A percentile compares a stretch with the other conserved stretches of the same genome.
phyloP scores from a whole-genome alignment of 2,888 invertebrate species.

The Oegoconia quadripuncta region DNA sequence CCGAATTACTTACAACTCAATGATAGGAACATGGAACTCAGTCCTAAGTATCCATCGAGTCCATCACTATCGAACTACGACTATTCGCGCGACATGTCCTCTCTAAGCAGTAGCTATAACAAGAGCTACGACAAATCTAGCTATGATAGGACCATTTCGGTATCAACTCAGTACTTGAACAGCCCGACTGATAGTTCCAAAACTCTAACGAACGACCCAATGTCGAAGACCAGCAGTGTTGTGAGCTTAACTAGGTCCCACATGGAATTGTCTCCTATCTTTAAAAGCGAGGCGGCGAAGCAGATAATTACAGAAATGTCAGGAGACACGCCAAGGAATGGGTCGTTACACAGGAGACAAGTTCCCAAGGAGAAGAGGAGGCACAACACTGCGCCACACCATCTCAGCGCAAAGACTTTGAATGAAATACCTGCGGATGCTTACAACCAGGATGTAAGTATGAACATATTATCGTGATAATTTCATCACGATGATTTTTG shows the following conservation, averaged over 20 bases:
- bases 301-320: conserved; percentile 92
- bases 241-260: conserved; percentile 65
- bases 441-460: conserved; percentile 70
- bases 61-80: conserved; percentile 71
- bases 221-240: conserved; percentile 71
- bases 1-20: conserved; percentile 48
- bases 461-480: background rate
- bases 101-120: conserved; percentile 63
- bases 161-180: conserved; percentile 67
- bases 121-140: conserved; percentile 58
- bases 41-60: conserved; percentile 70
- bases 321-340: conserved; percentile 74
- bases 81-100: conserved; percentile 64
- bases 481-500: too few relatives aligned
- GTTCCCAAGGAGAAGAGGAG: conserved; percentile 90
- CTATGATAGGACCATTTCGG: conserved; percentile 57
- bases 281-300: conserved; percentile 91
- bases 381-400: conserved; percentile 93
- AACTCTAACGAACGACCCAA: conserved; percentile 67
- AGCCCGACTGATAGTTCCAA: conserved; percentile 69
- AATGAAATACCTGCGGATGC: conserved; percentile 75
- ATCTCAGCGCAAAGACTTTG: conserved; percentile 81
- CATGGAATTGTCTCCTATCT: conserved; percentile 86
- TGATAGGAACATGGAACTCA: conserved; percentile 62
- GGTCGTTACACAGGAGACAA: conserved; percentile 81